phyloP scores from a whole-genome alignment of 1,140 invertebrate species.

The Calephelis virginiensis region DNA sequence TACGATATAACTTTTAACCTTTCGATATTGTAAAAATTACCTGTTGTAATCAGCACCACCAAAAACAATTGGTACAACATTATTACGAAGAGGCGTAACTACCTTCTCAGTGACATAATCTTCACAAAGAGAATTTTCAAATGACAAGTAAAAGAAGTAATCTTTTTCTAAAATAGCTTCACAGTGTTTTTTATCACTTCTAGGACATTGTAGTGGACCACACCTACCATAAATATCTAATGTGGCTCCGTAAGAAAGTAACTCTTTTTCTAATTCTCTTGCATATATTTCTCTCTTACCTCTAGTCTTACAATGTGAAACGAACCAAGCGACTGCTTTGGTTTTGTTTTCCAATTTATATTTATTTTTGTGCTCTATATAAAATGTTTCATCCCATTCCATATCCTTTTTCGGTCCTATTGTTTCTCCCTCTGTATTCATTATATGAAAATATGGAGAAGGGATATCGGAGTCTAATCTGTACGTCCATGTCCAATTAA shows the following conservation, averaged over 20 bases:
- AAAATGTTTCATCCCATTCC: slow-evolving; percentile 42
- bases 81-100: slow-evolving; percentile 68
- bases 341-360: slow-evolving; percentile 46
- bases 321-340: slow-evolving; percentile 81
- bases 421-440: slow-evolving; percentile 42
- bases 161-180: slow-evolving; percentile 64
- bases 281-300: slow-evolving; percentile 78
- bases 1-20: too few relatives aligned
- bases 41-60: slow-evolving; percentile 54
- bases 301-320: slow-evolving; percentile 81
- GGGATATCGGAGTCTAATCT: slow-evolving; percentile 76
- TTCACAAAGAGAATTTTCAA: slow-evolving; percentile 82
- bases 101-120: slow-evolving; percentile 84
- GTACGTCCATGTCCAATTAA: slow-evolving; percentile 83
- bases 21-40: slow-evolving; percentile 33
- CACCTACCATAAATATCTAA: slow-evolving; percentile 86
- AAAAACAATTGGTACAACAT: slow-evolving; percentile 70
- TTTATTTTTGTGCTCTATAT: slow-evolving; percentile 29
- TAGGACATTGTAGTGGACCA: slow-evolving; percentile 59
- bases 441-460: slow-evolving; percentile 68
- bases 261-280: slow-evolving; percentile 71
- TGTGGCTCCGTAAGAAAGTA: slow-evolving; percentile 21
- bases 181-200: slow-evolving; percentile 46
- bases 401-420: slow-evolving; percentile 55
- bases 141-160: slow-evolving; percentile 84